Evolutionary conservation across 2,888 invertebrate species (phyloP).

Genomic region (Tenodera sinensis): DNA sequence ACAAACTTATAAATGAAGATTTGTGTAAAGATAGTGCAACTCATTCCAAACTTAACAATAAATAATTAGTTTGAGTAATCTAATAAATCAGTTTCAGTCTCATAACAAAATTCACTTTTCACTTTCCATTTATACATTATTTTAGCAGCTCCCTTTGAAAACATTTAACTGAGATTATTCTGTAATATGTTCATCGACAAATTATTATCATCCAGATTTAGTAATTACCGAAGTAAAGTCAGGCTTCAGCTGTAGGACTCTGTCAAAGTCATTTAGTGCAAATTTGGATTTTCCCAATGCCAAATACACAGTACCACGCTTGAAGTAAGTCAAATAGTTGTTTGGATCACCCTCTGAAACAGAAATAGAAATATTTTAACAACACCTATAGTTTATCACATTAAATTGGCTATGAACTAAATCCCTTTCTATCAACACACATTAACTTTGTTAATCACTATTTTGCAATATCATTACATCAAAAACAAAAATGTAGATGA

Average conservation of each 20-base stretch:
- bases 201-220: background rate
- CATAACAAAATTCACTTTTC: too few species aligned
- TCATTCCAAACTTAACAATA: too few species aligned
- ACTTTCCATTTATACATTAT: too few species aligned
- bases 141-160: too few species aligned
- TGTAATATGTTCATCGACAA: background rate
- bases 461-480: background rate
- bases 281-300: slow-evolving; percentile 94
- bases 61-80: too few species aligned
- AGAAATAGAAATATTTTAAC: slow-evolving; percentile 30
- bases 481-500: too few species aligned
- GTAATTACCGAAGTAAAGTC: slow-evolving; percentile 86
- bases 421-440: too few species aligned
- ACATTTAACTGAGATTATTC: too few species aligned
- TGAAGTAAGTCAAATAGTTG: slow-evolving; percentile 94
- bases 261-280: slow-evolving; percentile 89
- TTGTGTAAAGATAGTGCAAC: too few species aligned
- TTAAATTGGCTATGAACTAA: too few species aligned
- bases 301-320: slow-evolving; percentile 92
- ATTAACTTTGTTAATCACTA: background rate
- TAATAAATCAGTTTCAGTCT: too few species aligned
- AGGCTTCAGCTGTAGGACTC: slow-evolving; percentile 88
- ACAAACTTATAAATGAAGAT: too few species aligned
- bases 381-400: background rate
- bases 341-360: slow-evolving; percentile 86